Percentiles rank a stretch among this genome's conserved stretches.
phyloP scores from a whole-genome alignment of 2,888 invertebrate species.

The Tridacna gigas region DNA sequence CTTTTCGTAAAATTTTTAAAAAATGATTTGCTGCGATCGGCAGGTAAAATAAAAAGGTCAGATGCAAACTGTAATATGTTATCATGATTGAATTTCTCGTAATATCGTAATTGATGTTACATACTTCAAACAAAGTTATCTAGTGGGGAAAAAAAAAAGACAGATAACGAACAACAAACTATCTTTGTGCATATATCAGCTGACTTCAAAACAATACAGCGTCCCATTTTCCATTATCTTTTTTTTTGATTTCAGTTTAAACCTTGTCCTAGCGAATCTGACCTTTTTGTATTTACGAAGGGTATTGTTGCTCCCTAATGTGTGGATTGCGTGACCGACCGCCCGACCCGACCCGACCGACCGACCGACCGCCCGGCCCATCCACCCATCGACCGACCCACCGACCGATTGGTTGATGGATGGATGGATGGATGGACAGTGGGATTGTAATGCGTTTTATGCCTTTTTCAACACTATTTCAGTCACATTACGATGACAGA shows the following conservation, averaged over 20 bases:
- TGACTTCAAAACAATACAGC: no score
- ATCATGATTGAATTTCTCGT: slow-evolving; percentile 2
- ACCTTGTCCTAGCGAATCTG: no score
- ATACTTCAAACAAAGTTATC: neutral
- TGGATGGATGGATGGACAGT: neutral
- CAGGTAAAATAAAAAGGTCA: no score
- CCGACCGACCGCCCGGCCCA: neutral
- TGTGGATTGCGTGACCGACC: no score
- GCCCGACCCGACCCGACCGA: neutral
- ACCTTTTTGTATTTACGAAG: no score
- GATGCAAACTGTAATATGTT: no score
- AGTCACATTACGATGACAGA: neutral
- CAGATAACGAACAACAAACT: neutral
- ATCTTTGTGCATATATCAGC: no score
- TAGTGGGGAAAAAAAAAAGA: neutral
- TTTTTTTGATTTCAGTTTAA: no score
- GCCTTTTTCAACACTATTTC: neutral
- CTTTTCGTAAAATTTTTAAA: no score
- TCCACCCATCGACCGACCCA: neutral
- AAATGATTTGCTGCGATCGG: no score
- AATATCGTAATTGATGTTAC: neutral
- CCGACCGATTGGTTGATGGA: neutral
- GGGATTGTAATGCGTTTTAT: neutral
- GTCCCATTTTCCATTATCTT: no score
- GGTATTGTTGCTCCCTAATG: neutral